Evolutionary conservation across 2,797 vertebrate species (phyloP).

Genomic region (Enteromius paludinosus): DNA sequence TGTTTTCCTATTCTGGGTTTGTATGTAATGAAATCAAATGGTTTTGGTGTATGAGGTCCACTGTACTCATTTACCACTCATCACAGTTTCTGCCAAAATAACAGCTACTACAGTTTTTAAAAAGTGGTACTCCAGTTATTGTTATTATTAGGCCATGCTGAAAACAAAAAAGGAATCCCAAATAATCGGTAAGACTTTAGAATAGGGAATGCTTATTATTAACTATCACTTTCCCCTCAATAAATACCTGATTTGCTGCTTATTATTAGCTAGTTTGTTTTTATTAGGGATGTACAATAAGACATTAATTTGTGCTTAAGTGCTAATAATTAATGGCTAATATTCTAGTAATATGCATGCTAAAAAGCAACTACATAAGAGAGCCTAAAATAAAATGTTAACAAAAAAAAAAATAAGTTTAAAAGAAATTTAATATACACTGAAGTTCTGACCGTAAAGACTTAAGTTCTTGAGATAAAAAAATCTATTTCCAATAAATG

Average conservation of each 20-base stretch:
- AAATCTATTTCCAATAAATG: neutral
- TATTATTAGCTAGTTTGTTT: too few relatives aligned
- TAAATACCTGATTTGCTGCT: too few relatives aligned
- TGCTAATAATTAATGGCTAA: too few relatives aligned
- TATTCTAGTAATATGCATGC: too few relatives aligned
- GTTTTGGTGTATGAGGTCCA: neutral
- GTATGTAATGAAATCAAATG: conserved; percentile 14
- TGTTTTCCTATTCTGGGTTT: conserved; percentile 13
- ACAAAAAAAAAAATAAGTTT: neutral
- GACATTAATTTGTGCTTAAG: too few relatives aligned
- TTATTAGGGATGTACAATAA: too few relatives aligned
- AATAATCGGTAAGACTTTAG: neutral
- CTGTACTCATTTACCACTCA: neutral
- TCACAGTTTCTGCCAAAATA: neutral
- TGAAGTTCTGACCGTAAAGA: neutral
- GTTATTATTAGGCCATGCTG: neutral
- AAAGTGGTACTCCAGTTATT: neutral
- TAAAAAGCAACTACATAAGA: too few relatives aligned
- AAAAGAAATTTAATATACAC: neutral
- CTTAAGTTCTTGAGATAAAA: neutral
- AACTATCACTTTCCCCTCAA: too few relatives aligned
- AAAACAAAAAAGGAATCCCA: neutral
- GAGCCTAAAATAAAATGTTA: too few relatives aligned
- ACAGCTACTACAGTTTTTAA: neutral
- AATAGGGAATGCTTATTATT: too few relatives aligned